Evolutionary conservation across 1,140 invertebrate species (phyloP).

Genomic region (Portunus trituberculatus): DNA sequence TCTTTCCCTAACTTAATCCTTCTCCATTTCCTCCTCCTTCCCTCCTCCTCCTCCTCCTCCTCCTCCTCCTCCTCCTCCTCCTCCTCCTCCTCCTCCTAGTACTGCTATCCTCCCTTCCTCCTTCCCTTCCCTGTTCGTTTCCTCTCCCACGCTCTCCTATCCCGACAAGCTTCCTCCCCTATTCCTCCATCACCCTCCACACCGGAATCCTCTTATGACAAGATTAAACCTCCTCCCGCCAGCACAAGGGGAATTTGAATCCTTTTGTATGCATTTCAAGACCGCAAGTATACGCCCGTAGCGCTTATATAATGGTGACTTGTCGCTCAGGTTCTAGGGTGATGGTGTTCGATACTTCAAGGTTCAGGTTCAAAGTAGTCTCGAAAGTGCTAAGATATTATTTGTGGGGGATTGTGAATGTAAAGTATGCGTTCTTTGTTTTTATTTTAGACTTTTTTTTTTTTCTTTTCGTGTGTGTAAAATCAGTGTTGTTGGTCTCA

Average conservation of each 20-base stretch:
- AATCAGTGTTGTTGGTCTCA: too few species aligned
- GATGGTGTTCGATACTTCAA: too few species aligned
- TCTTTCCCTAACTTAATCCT: not conserved
- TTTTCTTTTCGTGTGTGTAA: too few species aligned
- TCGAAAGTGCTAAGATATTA: too few species aligned
- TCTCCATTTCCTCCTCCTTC: not conserved
- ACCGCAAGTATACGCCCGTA: not conserved
- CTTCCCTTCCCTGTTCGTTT: not conserved
- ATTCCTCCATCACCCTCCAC: not conserved
- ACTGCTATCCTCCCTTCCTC: not conserved
- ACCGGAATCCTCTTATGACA: not conserved
- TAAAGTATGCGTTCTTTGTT: too few species aligned
- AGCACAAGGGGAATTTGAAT: not conserved
- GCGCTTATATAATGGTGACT: not conserved
- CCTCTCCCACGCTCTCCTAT: not conserved
- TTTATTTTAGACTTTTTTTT: too few species aligned
- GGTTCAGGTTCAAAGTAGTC: too few species aligned
- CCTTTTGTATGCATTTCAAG: not conserved
- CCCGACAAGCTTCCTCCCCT: not conserved
- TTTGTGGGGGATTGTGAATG: too few species aligned
- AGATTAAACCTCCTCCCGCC: not conserved
- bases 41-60: not conserved
- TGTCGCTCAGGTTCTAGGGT: too few species aligned
- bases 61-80: not conserved
- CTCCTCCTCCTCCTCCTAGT: not conserved